These are phyloP conservation scores for Formica aserva DNA, from an alignment of 2,888 invertebrate genomes.

Conservation along the genomic window DNA sequence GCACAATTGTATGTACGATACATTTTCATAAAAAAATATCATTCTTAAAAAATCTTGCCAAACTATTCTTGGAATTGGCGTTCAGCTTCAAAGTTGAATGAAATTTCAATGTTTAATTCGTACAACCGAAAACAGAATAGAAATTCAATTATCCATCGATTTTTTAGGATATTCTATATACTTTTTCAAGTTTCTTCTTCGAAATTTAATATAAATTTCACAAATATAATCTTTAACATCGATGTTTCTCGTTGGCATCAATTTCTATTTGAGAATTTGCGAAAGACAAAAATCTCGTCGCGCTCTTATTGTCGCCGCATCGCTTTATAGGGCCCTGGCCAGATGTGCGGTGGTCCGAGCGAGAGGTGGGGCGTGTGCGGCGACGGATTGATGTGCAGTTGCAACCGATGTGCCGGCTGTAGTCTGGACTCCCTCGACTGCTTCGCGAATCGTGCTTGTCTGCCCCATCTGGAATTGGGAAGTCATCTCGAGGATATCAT, in stretches of 20 bases:
- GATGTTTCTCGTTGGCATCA: not conserved
- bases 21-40: not conserved
- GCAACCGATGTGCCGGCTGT: slow-evolving; percentile 85
- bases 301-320: not conserved
- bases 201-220: not conserved
- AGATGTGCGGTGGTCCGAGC: slow-evolving; percentile 84
- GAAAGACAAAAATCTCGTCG: not conserved
- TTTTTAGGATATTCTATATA: not conserved
- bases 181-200: not conserved
- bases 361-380: slow-evolving; percentile 83
- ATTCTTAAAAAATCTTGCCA: not conserved
- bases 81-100: not conserved
- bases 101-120: not conserved
- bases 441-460: slow-evolving; percentile 68
- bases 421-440: slow-evolving; percentile 78
- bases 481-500: slow-evolving; percentile 56
- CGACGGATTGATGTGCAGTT: slow-evolving; percentile 84
- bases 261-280: not conserved
- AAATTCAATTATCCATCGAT: not conserved
- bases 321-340: slow-evolving; percentile 84
- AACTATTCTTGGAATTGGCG: not conserved
- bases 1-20: not conserved
- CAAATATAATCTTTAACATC: not conserved
- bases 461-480: slow-evolving; percentile 68
- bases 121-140: no score